Base-by-base conservation (phyloP, 2,797 vertebrate genomes). In the Coregonus suidteri region DNA sequence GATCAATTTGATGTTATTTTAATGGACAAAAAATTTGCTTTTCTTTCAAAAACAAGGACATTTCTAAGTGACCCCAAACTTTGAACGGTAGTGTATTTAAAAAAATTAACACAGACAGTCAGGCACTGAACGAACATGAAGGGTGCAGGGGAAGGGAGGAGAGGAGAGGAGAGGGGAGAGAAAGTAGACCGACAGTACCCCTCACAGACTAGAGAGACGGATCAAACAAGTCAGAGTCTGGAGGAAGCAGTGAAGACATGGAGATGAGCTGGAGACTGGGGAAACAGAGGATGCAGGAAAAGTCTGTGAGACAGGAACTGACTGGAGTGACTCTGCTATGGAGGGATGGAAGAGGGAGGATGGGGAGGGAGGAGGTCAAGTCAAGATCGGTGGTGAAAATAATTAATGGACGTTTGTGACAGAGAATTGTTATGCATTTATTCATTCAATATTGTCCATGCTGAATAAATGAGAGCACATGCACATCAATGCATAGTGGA, bases 121-220 rank as follows among this genome's bases (percentile, higher is more conserved):
- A 82, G 14, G 37, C 78, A 51, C 56, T 75, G 84, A 79, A 80
- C 51, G 69, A 71, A 86, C 84, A 16, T 64, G 59, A 9, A 25
- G 4, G 59, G 9, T 47, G 9, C 41, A 47, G 41, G 7, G 25
- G 59, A 25, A 62, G 59, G 59, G 56, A 25, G 7, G 71, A 77
- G 73, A 25, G 25, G 25, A 25, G 25, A 83, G 81, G 81, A 81
- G 73, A 31, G 47, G 65, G 25, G 30, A 16, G 64, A 64, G 7
- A 18, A 64, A 64, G 59, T 11, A 20, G 3, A 7, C 9, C 11
- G 59, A 30, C 20, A 64, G 20, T 20, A 56, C 59, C 59, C 59
- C 59, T 62, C 59, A 25, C n/a, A 25, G 59, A 70, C 31, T 4
- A 4, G 67, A 69, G 34, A 70, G 37, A 70, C 59, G 75, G 68